phyloP scores from a whole-genome alignment of 2,113 vertebrate species.

The Megatriorchis doriae region DNA sequence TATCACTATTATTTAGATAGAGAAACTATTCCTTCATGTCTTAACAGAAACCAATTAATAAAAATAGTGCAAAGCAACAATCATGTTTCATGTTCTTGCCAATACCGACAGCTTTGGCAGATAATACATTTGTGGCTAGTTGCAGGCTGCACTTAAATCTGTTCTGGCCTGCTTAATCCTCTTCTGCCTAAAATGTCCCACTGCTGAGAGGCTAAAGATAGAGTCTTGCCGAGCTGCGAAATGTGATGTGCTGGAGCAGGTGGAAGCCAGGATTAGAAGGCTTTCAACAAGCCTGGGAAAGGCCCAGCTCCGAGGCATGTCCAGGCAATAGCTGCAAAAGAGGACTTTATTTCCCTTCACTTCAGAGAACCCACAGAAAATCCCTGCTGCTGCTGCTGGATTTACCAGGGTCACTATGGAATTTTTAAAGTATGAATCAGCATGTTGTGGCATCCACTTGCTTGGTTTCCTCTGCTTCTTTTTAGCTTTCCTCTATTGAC shows the following conservation, averaged over 20 bases:
- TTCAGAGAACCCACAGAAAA: not conserved
- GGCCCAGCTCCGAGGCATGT: not conserved
- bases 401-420: not conserved
- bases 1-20: conserved; percentile 20
- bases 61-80: not conserved
- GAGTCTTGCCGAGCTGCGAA: not conserved
- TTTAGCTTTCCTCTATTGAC: not conserved
- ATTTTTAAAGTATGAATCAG: not conserved
- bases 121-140: not conserved
- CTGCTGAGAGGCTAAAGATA: conserved; percentile 31
- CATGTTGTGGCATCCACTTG: not conserved
- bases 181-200: not conserved
- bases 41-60: conserved; percentile 44
- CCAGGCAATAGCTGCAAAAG: not conserved
- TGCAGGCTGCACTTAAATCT: not conserved
- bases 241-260: not conserved
- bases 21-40: conserved; percentile 19
- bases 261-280: conserved; percentile 11
- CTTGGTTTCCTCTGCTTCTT: not conserved
- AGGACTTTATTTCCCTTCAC: not conserved
- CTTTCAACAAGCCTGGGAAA: not conserved
- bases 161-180: conserved; percentile 12
- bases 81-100: not conserved
- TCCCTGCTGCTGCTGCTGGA: not conserved
- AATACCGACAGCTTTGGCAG: not conserved